Conservation (phyloP, 2,113 vertebrate species). For the Sinocyclocheilus grahami region DNA sequence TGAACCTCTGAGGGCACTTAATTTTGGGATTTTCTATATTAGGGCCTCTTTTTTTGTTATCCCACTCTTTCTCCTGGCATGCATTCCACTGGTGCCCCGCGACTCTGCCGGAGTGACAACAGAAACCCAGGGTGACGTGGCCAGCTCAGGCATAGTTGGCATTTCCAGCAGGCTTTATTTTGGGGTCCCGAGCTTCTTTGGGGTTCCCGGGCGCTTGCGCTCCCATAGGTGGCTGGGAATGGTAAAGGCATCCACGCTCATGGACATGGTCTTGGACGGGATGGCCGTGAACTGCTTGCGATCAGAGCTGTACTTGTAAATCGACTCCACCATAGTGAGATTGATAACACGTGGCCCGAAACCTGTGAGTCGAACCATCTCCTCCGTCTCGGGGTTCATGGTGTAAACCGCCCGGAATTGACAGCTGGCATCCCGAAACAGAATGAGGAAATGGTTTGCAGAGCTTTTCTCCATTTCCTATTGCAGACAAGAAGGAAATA, state of each 20-base stretch:
- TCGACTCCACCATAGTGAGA: slow-evolving; percentile 84
- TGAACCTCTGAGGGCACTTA: slow-evolving; percentile 4
- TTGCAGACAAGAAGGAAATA: background rate
- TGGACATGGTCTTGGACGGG: slow-evolving; percentile 93
- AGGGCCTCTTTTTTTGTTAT: background rate
- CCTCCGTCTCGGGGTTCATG: slow-evolving; percentile 83
- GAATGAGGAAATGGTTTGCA: slow-evolving; percentile 91
- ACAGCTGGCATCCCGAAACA: slow-evolving; percentile 89
- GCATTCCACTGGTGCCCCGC: background rate
- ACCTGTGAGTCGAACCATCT: slow-evolving; percentile 83
- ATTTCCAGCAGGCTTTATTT: slow-evolving; percentile 71
- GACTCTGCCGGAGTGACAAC: slow-evolving; percentile 39
- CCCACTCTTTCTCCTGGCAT: background rate
- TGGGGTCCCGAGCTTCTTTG: slow-evolving; percentile 85
- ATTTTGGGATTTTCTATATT: background rate
- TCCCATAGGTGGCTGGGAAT: slow-evolving; percentile 91
- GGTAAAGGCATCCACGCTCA: slow-evolving; percentile 92
- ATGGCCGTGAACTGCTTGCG: slow-evolving; percentile 91
- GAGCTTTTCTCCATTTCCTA: slow-evolving; percentile 89
- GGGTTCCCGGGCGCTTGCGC: slow-evolving; percentile 84
- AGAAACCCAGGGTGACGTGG: background rate
- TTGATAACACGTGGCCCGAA: slow-evolving; percentile 81
- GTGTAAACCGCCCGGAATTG: slow-evolving; percentile 92
- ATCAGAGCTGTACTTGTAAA: slow-evolving; percentile 94
- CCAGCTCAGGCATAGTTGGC: slow-evolving; percentile 31